Base-by-base conservation (phyloP, 2,797 vertebrate species). In the Bovichtus diacanthus region DNA sequence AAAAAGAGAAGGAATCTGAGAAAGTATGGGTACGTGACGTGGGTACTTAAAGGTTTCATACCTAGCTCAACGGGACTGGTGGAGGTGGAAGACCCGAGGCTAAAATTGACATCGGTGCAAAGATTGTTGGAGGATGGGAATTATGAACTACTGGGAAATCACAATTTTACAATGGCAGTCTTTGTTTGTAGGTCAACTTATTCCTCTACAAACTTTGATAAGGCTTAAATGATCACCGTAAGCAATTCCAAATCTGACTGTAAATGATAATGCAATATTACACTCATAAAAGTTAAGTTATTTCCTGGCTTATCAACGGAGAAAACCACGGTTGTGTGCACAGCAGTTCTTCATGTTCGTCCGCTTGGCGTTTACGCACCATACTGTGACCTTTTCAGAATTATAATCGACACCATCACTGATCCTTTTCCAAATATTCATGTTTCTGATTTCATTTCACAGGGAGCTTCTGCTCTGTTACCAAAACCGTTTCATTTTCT, bases 401-500 rank as follows among this genome's bases (percentile, higher is more conserved):
- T 49, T 27, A 2, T 3, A 34, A 16, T 9, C 55, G 63, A 54
- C 56, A 56, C 36, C 1, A 43, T 46, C 12, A 51, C 6, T 25
- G 13, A 56, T 51, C 11, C 12, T 38, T 74, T 56, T 68, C 10
- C 1, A 61, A 23, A 62, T 25, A 31, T 50, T 55, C 0, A 10
- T 60, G 2, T 55, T 36, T 64, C 15, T 23, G 6, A 5, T 60
- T 11, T 92, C 47, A 58, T 53, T 43, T 34, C 1, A n/a, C 84
- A 99, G 98, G 96, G 93, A 31, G 85, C 89, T 18, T 94, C 96
- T 72, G 64, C 94, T 1, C 0, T 97, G 16, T 12, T 91, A 61
- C 70, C 83, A 47, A 3, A 11, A n/a, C 0, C 0, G 0, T 0
- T 89, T 0, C 96, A 95, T 7, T 0, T 0, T 0, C 0, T 92